Conservation (phyloP, 2,797 vertebrate genomes). For the Sebastes minor region DNA sequence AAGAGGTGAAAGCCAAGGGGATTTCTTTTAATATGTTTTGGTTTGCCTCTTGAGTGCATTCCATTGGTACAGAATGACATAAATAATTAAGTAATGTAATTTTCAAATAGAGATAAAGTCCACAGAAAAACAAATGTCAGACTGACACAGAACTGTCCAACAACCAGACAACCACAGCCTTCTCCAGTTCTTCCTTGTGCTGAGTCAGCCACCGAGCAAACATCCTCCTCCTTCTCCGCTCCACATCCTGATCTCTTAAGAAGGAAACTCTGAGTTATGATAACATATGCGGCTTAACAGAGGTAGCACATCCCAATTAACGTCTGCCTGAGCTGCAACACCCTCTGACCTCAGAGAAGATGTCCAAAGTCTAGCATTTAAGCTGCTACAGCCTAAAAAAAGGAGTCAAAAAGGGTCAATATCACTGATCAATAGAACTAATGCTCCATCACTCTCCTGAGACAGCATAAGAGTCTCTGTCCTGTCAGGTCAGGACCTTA, state of each 20-base stretch:
- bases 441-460: constrained; percentile 26
- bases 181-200: constrained; percentile 2
- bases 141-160: background rate
- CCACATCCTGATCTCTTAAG: constrained; percentile 45
- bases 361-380: background rate
- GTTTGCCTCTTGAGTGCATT: too few species aligned
- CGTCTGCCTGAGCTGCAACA: background rate
- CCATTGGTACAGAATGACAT: background rate
- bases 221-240: constrained; percentile 45
- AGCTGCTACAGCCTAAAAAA: background rate
- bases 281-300: background rate
- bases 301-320: background rate
- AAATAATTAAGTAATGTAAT: background rate
- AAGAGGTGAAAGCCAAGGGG: background rate
- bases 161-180: background rate
- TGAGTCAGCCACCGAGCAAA: constrained; percentile 50
- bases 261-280: constrained; percentile 21
- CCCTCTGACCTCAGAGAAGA: background rate
- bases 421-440: constrained; percentile 47
- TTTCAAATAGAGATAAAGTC: background rate
- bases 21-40: too few species aligned
- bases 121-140: background rate
- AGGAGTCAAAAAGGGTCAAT: constrained; percentile 25
- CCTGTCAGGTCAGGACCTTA: constrained; percentile 43
- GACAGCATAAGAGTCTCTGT: constrained; percentile 44